Conservation (phyloP, 2,888 invertebrate genomes). For the Chymomyza amoena region DNA sequence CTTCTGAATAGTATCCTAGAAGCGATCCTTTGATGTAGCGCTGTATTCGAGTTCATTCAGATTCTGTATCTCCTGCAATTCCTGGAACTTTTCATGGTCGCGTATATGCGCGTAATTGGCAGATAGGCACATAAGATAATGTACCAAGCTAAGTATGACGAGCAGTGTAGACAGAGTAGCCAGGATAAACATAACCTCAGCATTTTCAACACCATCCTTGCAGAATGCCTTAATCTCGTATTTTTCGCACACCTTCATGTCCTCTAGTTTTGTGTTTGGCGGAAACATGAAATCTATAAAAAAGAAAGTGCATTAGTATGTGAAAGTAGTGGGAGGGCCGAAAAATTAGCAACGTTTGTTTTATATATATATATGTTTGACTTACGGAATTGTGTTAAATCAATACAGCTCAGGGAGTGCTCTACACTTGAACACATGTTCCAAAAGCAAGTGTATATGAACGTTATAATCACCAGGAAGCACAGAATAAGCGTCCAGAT, state of each 20-base stretch:
- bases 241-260: slow-evolving; percentile 90
- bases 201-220: slow-evolving; percentile 94
- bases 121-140: slow-evolving; percentile 95
- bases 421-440: slow-evolving; percentile 88
- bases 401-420: slow-evolving; percentile 87
- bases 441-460: slow-evolving; percentile 93
- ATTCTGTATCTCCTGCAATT: slow-evolving; percentile 92
- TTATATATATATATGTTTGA: slow-evolving; percentile 14
- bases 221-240: slow-evolving; percentile 92
- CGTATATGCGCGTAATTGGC: slow-evolving; percentile 97
- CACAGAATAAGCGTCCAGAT: slow-evolving; percentile 91
- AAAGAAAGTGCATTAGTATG: no score
- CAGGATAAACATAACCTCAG: slow-evolving; percentile 93
- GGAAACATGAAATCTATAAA: slow-evolving; percentile 91
- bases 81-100: slow-evolving; percentile 96
- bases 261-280: slow-evolving; percentile 83
- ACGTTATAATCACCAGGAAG: slow-evolving; percentile 90
- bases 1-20: slow-evolving; percentile 90
- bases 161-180: slow-evolving; percentile 90
- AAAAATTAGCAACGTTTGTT: no score
- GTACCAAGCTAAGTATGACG: slow-evolving; percentile 93
- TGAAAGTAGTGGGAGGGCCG: no score
- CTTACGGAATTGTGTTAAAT: slow-evolving; percentile 89
- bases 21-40: slow-evolving; percentile 89
- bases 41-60: slow-evolving; percentile 88